Percentiles rank a stretch among this genome's conserved stretches.
Conservation (phyloP, 2,888 invertebrate species). For the Abscondita cerata region DNA sequence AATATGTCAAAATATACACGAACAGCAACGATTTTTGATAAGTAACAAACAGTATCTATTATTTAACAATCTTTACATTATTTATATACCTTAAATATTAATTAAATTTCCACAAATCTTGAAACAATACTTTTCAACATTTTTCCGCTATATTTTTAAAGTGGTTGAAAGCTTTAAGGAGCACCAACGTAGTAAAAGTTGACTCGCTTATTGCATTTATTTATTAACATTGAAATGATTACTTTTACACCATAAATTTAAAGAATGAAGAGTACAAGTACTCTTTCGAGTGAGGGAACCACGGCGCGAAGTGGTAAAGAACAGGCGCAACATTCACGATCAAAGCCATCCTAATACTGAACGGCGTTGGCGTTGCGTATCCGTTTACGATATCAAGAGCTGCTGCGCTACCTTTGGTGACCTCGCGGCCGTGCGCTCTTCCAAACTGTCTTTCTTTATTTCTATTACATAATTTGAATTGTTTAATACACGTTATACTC, state of each 20-base stretch:
- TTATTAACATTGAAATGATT: neutral
- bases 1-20: constrained; percentile 10
- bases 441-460: constrained; percentile 24
- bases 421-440: constrained; percentile 39
- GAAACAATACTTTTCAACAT: neutral
- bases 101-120: neutral
- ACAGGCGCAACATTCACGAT: constrained; percentile 35
- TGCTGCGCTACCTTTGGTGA: constrained; percentile 45
- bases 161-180: neutral
- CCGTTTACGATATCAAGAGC: constrained; percentile 37
- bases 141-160: neutral
- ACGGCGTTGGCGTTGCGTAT: constrained; percentile 43
- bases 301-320: constrained; percentile 25
- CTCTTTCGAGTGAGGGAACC: constrained; percentile 23
- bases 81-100: constrained; percentile 6
- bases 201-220: neutral
- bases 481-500: constrained; percentile 25
- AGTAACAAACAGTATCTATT: neutral
- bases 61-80: neutral
- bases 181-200: constrained; percentile 2
- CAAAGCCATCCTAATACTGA: constrained; percentile 46
- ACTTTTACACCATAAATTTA: neutral
- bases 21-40: neutral
- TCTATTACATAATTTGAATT: constrained; percentile 20
- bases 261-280: constrained; percentile 13